These are phyloP conservation scores for Battus philenor DNA, from an alignment of 1,140 invertebrate genomes.

Conservation along the genomic window DNA sequence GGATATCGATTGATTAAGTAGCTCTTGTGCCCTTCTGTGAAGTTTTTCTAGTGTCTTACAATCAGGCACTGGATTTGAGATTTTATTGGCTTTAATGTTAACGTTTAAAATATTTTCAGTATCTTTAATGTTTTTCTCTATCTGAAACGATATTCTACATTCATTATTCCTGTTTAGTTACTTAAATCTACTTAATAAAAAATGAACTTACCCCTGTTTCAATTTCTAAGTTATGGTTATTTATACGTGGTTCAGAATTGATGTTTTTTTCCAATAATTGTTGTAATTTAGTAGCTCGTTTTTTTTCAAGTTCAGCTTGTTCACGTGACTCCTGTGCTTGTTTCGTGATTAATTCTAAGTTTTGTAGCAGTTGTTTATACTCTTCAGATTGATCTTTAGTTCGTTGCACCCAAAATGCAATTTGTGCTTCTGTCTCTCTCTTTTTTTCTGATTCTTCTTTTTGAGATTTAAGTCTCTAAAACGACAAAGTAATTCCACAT, in stretches of 20 bases:
- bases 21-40: constrained; percentile 59
- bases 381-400: constrained; percentile 53
- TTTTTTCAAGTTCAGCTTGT: constrained; percentile 48
- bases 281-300: constrained; percentile 40
- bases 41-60: constrained; percentile 45
- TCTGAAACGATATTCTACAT: background rate
- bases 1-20: constrained; percentile 45
- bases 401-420: constrained; percentile 43
- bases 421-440: constrained; percentile 49
- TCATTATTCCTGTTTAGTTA: constrained; percentile 8
- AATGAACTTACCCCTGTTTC: background rate
- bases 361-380: constrained; percentile 52
- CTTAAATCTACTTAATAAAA: background rate
- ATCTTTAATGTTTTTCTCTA: background rate
- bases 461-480: constrained; percentile 36
- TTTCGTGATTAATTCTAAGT: constrained; percentile 47
- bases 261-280: constrained; percentile 36
- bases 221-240: background rate
- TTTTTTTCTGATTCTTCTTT: constrained; percentile 36
- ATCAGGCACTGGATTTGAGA: constrained; percentile 22
- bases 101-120: constrained; percentile 2
- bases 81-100: constrained; percentile 13
- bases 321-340: constrained; percentile 46
- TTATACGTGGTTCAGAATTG: constrained; percentile 8
- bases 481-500: too few relatives aligned